Conservation (phyloP, 2,113 vertebrate genomes). For the Alethe castanea region DNA sequence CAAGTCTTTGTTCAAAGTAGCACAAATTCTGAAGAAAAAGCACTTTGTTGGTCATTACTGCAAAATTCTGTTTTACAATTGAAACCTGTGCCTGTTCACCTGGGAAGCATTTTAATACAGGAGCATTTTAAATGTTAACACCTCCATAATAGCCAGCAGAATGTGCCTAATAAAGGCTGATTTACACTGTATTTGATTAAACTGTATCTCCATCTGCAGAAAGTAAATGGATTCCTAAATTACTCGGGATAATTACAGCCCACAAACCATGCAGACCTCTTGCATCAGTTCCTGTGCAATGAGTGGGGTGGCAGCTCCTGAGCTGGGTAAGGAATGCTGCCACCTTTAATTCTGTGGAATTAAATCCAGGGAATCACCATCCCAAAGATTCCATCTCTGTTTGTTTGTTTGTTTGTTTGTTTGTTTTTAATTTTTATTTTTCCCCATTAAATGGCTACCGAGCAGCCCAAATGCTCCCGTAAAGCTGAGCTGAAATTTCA, state of each 20-base stretch:
- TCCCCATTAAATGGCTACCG: neutral
- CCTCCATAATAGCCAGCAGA: conserved; percentile 49
- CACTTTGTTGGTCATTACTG: neutral
- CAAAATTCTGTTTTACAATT: neutral
- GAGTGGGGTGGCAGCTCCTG: neutral
- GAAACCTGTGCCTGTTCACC: neutral
- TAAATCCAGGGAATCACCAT: neutral
- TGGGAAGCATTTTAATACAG: conserved; percentile 20
- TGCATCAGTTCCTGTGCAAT: neutral
- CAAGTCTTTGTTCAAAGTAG: neutral
- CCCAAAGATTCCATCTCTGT: neutral
- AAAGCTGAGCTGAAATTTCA: neutral
- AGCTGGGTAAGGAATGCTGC: neutral
- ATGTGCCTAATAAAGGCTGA: conserved; percentile 59
- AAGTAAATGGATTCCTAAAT: conserved; percentile 53
- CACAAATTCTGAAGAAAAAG: neutral
- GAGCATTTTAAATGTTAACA: conserved; percentile 20
- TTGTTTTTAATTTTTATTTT: too few relatives aligned
- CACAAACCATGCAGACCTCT: neutral
- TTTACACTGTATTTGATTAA: conserved; percentile 56
- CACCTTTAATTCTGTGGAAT: neutral
- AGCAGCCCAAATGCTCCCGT: neutral
- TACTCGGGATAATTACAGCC: conserved; percentile 21
- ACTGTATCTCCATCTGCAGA: conserved; percentile 22
- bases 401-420: too few relatives aligned